Evolutionary conservation across 2,113 vertebrate species (phyloP).

Genomic region (Cheilinus undulatus): DNA sequence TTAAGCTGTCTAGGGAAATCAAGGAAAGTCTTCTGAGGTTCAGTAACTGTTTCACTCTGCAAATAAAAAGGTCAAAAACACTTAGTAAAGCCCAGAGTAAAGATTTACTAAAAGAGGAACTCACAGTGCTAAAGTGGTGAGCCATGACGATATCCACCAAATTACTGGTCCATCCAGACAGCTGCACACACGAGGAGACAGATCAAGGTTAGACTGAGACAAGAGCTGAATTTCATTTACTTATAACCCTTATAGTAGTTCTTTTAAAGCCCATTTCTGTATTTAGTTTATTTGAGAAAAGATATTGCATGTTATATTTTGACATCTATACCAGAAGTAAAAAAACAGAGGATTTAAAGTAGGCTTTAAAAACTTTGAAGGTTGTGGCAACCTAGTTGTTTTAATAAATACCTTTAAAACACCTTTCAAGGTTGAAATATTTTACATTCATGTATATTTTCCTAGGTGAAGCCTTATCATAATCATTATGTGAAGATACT

Average conservation of each 20-base stretch:
- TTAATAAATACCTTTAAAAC: too few species aligned
- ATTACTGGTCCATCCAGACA: constrained; percentile 95
- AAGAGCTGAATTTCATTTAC: not conserved
- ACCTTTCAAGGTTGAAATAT: too few species aligned
- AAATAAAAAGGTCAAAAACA: constrained; percentile 21
- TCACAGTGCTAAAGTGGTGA: constrained; percentile 97
- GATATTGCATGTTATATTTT: not conserved
- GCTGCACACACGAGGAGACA: constrained; percentile 75
- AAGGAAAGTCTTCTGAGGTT: constrained; percentile 13
- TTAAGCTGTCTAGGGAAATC: constrained; percentile 49
- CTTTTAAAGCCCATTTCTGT: not conserved
- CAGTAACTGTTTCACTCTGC: constrained; percentile 1
- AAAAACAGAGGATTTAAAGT: not conserved
- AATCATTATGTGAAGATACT: too few species aligned
- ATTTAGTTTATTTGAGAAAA: not conserved
- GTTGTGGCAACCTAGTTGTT: too few species aligned
- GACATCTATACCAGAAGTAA: not conserved
- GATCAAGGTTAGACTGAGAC: not conserved
- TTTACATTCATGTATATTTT: too few species aligned
- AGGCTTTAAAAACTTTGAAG: not conserved
- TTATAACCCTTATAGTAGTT: not conserved
- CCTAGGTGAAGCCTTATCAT: too few species aligned
- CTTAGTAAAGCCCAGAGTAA: not conserved
- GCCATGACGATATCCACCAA: constrained; percentile 94
- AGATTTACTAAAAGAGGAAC: constrained; percentile 57